Base-by-base conservation (phyloP, 2,797 vertebrate genomes). In the Chelidonichthys spinosus region DNA sequence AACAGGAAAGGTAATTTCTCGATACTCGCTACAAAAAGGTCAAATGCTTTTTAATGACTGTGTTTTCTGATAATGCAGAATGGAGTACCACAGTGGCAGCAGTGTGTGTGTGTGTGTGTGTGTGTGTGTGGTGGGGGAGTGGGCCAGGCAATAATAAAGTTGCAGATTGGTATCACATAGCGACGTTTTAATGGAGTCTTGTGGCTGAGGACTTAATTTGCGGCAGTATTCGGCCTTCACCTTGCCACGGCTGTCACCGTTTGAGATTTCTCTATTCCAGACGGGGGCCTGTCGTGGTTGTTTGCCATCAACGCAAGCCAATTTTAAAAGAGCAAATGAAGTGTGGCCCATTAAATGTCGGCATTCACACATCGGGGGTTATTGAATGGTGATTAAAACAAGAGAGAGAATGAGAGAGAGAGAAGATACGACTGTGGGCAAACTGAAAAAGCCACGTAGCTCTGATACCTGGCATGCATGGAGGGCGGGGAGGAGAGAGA, bases 11-110 rank as follows among this genome's bases (percentile, higher is more conserved):
- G 92, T 93, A 90, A 94, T 94, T 95, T 94, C 90, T 93, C 80
- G 79, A 90, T 93, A 92, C 88, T 92, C 87, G 80, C 92, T 91
- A 76, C 90, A 93, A 93, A 95, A 95, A 95, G 93, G 94, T 95
- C 94, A 95, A 95, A 95, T 91, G 93, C 92, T 94, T 95, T 95
- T 95, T 95, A 95, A 95, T 95, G 93, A 93, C 93, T 93, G 91
- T 93, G 93, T 95, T 94, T 94, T 93, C 92, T 92, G 92, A 95
- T 94, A 95, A 93, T 92, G 87, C 85, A 74, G 84, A 90, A 88
- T 85, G 83, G 88, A 91, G 90, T 78, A 82, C 46, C 52, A 72
- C 68, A 76, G 74, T 58, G 79, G 69, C 40, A 11, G 74, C 56
- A 53, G 54, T 25, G 63, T 17, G 54, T 33, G 63, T 44, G 44